A percentile compares a stretch with the other conserved stretches of the same genome.
These are phyloP conservation scores for Eristalis arbustorum DNA, from an alignment of 2,888 invertebrate species.

Conservation along the genomic window DNA sequence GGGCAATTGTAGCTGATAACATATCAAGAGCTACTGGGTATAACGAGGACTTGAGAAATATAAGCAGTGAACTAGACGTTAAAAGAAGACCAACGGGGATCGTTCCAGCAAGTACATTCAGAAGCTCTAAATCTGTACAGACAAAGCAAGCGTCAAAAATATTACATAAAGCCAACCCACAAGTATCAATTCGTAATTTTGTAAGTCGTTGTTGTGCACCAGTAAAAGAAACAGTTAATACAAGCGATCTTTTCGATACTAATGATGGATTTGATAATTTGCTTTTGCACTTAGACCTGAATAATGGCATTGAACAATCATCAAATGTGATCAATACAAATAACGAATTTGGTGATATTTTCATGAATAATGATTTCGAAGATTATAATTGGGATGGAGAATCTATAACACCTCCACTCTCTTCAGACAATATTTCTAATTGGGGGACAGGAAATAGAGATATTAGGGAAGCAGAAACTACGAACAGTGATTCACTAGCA, in stretches of 20 bases:
- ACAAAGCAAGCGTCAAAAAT: not conserved
- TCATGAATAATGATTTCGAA: constrained; percentile 69
- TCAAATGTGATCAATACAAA: not conserved
- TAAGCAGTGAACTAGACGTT: not conserved
- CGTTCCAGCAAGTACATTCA: not conserved
- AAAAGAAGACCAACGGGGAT: not conserved
- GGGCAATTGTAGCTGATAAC: constrained; percentile 75
- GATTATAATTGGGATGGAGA: constrained; percentile 71
- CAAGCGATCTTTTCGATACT: constrained; percentile 73
- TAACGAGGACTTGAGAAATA: not conserved
- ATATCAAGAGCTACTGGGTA: not conserved
- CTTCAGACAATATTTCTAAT: not conserved
- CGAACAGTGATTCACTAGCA: not conserved
- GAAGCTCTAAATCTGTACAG: not conserved
- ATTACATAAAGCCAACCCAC: not conserved
- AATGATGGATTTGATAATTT: constrained; percentile 77
- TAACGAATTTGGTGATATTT: constrained; percentile 14
- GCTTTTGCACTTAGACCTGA: constrained; percentile 74
- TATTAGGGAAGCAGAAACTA: not conserved
- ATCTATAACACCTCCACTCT: not conserved
- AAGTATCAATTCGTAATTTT: constrained; percentile 29
- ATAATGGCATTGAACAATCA: constrained; percentile 42
- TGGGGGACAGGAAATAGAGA: not conserved
- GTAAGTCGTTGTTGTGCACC: not conserved
- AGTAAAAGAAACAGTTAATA: not conserved